Percentiles rank a stretch among this genome's conserved stretches.
Conservation (phyloP, 2,797 vertebrate genomes). For the Coregonus ussuriensis region DNA sequence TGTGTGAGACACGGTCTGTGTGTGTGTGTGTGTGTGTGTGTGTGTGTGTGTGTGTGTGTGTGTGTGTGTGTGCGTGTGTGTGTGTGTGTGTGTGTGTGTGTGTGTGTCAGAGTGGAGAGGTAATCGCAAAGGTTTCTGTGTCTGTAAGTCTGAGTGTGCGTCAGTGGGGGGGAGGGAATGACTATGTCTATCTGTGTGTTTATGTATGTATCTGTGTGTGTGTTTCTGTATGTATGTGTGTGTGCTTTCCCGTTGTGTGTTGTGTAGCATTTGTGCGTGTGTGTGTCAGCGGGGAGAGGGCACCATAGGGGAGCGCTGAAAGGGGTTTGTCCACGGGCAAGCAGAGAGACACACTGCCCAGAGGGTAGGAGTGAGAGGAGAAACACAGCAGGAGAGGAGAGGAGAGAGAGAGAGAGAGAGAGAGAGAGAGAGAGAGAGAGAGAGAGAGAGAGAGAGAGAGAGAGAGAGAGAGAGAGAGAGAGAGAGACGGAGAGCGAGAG, state of each 20-base stretch:
- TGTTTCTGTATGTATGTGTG: no score
- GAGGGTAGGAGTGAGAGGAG: constrained; percentile 13
- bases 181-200: neutral
- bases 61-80: constrained; percentile 4
- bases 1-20: neutral
- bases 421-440: no score
- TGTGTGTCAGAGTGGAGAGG: neutral
- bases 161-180: neutral
- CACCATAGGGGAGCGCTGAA: constrained; percentile 17
- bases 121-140: neutral
- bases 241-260: constrained; percentile 14
- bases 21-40: no score
- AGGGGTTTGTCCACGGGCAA: constrained; percentile 29
- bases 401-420: no score
- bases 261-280: constrained; percentile 23
- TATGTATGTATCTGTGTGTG: no score
- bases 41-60: neutral
- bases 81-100: constrained; percentile 9
- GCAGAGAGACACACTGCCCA: constrained; percentile 37
- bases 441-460: no score
- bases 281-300: constrained; percentile 16
- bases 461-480: no score
- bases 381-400: constrained; percentile 5
- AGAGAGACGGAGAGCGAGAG: no score
- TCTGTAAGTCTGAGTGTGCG: neutral